A percentile compares a stretch with the other conserved stretches of the same genome.
These are phyloP conservation scores for Malurus melanocephalus DNA, from an alignment of 2,113 vertebrate genomes.

Conservation along the genomic window DNA sequence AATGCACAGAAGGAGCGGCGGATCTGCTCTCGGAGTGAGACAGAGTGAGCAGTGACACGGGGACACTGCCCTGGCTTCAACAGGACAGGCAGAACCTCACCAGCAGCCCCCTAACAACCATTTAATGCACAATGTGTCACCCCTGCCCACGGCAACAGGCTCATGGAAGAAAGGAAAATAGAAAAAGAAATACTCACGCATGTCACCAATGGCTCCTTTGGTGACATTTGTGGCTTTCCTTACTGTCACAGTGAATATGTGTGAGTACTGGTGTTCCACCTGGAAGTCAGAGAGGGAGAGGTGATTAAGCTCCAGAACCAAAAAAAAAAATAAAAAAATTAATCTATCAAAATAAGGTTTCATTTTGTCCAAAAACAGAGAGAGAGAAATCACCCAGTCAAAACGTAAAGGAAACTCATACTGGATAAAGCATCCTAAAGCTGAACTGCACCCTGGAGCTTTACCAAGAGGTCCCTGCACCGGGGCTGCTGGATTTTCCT, in stretches of 20 bases:
- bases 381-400: constrained; percentile 2
- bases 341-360: background rate
- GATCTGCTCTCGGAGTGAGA: background rate
- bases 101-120: background rate
- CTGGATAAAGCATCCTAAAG: constrained; percentile 66
- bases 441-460: constrained; percentile 30
- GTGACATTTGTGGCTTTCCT: constrained; percentile 88
- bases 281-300: constrained; percentile 64
- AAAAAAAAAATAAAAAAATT: background rate
- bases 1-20: background rate
- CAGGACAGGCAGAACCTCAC: background rate
- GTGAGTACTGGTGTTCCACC: constrained; percentile 96
- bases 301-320: background rate
- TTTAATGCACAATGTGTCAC: background rate
- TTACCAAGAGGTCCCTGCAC: constrained; percentile 32
- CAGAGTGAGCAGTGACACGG: background rate
- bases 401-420: constrained; percentile 50
- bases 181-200: constrained; percentile 81
- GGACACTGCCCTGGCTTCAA: background rate
- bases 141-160: background rate
- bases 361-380: background rate
- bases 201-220: constrained; percentile 91
- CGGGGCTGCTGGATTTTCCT: constrained; percentile 25
- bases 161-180: background rate
- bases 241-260: constrained; percentile 87